Conservation (phyloP, 2,113 vertebrate species). For the Sula dactylatra region DNA sequence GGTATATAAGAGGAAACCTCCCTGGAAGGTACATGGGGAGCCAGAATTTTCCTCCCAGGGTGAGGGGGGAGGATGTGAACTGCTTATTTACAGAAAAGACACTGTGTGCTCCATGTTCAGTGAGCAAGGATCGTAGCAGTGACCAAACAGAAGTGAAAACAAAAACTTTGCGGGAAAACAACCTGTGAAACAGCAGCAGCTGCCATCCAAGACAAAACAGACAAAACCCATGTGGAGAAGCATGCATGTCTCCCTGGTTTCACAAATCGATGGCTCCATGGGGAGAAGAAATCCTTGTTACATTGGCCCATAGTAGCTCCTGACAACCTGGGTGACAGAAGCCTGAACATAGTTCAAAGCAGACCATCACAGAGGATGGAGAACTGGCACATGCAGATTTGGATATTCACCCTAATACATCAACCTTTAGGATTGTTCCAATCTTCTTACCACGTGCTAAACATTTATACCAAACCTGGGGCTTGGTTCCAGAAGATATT, state of each 20-base stretch:
- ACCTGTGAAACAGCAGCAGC: not conserved
- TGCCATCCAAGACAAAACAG: not conserved
- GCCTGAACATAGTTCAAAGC: not conserved
- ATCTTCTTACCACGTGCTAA: not conserved
- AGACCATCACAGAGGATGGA: not conserved
- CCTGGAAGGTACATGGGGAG: not conserved
- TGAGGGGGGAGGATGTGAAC: not conserved
- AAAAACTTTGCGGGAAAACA: not conserved
- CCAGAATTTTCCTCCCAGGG: not conserved
- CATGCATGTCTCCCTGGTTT: fast-evolving
- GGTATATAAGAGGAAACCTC: not conserved
- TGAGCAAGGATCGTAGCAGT: not conserved
- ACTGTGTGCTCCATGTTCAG: not conserved
- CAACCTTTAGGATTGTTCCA: not conserved
- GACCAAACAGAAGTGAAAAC: not conserved
- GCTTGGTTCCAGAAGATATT: not conserved
- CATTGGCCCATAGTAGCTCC: not conserved
- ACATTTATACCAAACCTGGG: not conserved
- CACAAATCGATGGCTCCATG: not conserved
- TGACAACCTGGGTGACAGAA: not conserved
- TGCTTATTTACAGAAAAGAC: not conserved
- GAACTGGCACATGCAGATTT: not conserved
- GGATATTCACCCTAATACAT: not conserved
- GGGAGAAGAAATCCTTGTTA: not conserved
- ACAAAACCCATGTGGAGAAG: not conserved